Base-by-base conservation (phyloP, 30 jellyfish, hydroid and myxozoan species). In the Aurelia aurita complex sp. Pacific region DNA sequence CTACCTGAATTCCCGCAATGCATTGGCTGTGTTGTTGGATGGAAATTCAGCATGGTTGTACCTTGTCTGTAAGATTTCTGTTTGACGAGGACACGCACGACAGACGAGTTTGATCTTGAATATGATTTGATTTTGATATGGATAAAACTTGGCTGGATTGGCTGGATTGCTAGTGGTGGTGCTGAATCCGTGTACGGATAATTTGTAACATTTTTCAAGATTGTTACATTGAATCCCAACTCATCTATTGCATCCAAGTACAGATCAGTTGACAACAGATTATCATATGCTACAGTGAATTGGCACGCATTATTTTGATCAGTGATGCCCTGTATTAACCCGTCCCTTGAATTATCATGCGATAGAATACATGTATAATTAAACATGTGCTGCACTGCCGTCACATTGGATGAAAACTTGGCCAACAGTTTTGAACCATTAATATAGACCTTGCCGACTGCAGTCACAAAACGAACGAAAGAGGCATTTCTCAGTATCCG, bases 221-320 rank as follows among this genome's bases (percentile, higher is more conserved):
- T 16, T 12, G 79, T 73, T 55, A 81, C 36, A 36, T 84, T 84
- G 80, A 73, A 73, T 54, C 54, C 53, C 4, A 60, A 18, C 35
- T 50, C 33, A 64, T 84, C 87, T 32, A 64, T 74, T 1, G 93
- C 93, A 46, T 74, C 93, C 12, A 84, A 81, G n/a, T 53, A 73
- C 29, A 62, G 16, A 16, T 66, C 69, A 5, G 82, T 51, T 14
- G 73, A 23, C n/a, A 51, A 15, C 17, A 64, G 84, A 55, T 86
- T 66, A 9, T 16, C 62, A 36, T 19, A 73, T 32, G 70, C 23
- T 52, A 74, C 57, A 1, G 32, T 18, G 46, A 73, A 64, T 10
- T 69, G 77, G 65, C 93, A 84, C 34, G 32, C 57, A 2, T 33
- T 14, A 9, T 34, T 43, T 2, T 52, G 54, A 18, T 17, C 32